A percentile compares a stretch with the other conserved stretches of the same genome.
Evolutionary conservation across 2,888 invertebrate species (phyloP).

Genomic region (Macrophya alboannulata): DNA sequence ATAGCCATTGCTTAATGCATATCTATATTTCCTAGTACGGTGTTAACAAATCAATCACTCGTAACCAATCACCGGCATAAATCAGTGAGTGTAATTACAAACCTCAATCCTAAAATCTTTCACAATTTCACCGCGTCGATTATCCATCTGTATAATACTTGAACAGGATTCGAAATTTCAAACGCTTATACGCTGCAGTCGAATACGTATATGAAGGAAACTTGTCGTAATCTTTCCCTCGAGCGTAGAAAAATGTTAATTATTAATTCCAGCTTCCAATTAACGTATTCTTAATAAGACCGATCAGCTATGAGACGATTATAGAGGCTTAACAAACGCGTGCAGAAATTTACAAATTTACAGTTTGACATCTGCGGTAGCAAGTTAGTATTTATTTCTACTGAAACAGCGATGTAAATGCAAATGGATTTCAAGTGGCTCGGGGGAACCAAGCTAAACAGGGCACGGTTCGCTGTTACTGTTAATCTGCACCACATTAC

Average conservation of each 20-base stretch:
- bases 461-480: slow-evolving; percentile 56
- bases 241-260: not conserved
- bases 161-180: not conserved
- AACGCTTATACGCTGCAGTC: not conserved
- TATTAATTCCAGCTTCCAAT: slow-evolving; percentile 8
- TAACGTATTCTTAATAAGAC: slow-evolving; percentile 11
- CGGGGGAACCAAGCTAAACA: slow-evolving; percentile 52
- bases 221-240: not conserved
- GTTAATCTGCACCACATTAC: slow-evolving; percentile 62
- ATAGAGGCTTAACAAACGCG: slow-evolving; percentile 23
- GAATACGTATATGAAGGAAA: not conserved
- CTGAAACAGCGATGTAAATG: slow-evolving; percentile 61
- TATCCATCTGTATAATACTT: not conserved
- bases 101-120: not conserved
- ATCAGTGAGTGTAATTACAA: slow-evolving; percentile 9
- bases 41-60: not conserved
- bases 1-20: not conserved
- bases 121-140: not conserved
- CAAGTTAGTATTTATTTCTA: slow-evolving; percentile 58
- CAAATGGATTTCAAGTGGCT: slow-evolving; percentile 60
- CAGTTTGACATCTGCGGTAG: slow-evolving; percentile 54
- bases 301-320: slow-evolving; percentile 24
- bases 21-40: not conserved
- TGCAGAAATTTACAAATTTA: slow-evolving; percentile 58
- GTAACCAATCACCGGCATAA: not conserved